These are phyloP conservation scores for Eubasilissa regina DNA, from an alignment of 1,140 invertebrate genomes.

Conservation along the genomic window DNA sequence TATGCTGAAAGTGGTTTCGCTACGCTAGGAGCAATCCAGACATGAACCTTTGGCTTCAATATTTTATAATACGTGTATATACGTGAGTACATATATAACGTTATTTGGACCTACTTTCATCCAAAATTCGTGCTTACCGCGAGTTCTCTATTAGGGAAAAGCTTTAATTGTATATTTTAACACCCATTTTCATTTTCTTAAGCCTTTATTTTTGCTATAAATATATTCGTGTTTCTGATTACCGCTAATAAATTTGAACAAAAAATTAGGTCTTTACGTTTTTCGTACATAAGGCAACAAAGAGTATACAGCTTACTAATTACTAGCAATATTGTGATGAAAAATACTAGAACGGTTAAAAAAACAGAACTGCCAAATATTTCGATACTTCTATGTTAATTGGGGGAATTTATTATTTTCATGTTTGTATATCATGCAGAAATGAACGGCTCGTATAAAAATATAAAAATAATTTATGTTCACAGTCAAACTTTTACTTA, in stretches of 20 bases:
- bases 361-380: background rate
- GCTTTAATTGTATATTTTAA: conserved; percentile 1
- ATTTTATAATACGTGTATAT: too few species aligned
- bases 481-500: conserved; percentile 5
- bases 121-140: too few species aligned
- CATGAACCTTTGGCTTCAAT: too few species aligned
- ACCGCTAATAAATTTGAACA: conserved; percentile 21
- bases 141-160: too few species aligned
- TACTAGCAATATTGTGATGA: conserved; percentile 5
- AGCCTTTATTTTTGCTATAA: background rate
- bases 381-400: background rate
- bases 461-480: conserved; percentile 31
- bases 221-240: conserved; percentile 6
- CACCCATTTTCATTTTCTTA: background rate
- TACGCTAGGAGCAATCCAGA: background rate
- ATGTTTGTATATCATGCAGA: background rate
- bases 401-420: conserved; percentile 22
- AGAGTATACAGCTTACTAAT: conserved; percentile 16
- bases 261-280: background rate
- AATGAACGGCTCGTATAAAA: conserved; percentile 5
- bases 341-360: background rate
- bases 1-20: background rate
- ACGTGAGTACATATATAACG: too few species aligned
- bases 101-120: too few species aligned
- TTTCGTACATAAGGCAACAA: background rate